Evolutionary conservation across 2,113 vertebrate genomes (phyloP), one percentile per base, ranked within the genome.

Genomic region (Echinops telfairi): DNA sequence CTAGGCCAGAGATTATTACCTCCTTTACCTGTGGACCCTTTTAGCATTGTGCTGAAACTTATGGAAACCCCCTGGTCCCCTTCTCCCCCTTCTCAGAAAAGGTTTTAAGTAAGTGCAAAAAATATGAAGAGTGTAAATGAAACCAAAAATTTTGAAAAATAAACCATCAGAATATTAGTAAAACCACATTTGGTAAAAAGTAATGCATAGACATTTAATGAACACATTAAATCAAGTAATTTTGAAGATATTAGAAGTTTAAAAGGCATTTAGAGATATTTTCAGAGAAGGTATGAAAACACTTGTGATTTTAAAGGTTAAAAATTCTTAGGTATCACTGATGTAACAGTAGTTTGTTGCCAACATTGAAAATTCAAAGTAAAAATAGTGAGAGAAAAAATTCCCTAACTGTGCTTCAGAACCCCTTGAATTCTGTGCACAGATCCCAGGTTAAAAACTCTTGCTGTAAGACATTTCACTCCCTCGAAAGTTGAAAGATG

Each of bases 101-200:
- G 73, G 36, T 83, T 84, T 86, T 82, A 84, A 1, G 3, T 79
- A 84, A 1, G 3, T 79, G 2, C 71, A 78, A 62, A 90, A 93
- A 87, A 73, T 43, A 92, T 3, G 83, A 93, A 19, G 6, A 78
- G 38, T 83, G 70, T 2, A 92, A 92, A 86, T 93, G 16, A 93
- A 85, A 82, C 3, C 40, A 75, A 87, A 83, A 92, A 87, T 15
- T 78, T 40, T 92, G 5, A 86, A 96, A 94, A 92, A 88, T 88
- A 79, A 2, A 60, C 7, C 64, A 83, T 86, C 29, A 93, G 92
- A 85, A 85, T 85, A 92, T 38, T 66, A 95, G 1, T 53, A 91
- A 82, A 92, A 83, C 11, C 29, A 29, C 93, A 80, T 81, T 88
- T 88, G 71, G 86, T 3, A 93, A 95, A 53, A 4, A 93, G 43